A percentile compares a stretch with the other conserved stretches of the same genome.
phyloP scores from a whole-genome alignment of 2,888 invertebrate species.

The Xestoiulus laeticollis region DNA sequence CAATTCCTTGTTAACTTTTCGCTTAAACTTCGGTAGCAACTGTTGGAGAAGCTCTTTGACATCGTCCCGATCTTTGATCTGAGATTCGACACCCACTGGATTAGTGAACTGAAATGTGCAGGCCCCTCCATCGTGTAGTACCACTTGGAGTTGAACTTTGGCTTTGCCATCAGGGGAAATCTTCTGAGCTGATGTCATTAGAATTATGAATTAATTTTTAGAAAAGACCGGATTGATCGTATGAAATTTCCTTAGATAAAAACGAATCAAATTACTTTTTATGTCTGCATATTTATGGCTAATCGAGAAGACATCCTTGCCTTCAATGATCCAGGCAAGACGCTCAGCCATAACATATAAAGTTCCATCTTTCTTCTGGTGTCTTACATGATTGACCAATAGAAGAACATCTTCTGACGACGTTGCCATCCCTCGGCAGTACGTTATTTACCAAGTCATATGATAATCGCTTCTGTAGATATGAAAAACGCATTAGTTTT shows the following conservation, averaged over 20 bases:
- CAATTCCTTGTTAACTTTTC: conserved; percentile 88
- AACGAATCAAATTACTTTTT: conserved; percentile 75
- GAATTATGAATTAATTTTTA: neutral
- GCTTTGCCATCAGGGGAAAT: conserved; percentile 95
- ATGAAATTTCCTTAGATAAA: conserved; percentile 4
- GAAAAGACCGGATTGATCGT: neutral
- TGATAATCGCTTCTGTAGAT: neutral
- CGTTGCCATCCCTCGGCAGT: conserved; percentile 74
- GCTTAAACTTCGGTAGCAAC: conserved; percentile 90
- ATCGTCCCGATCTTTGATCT: conserved; percentile 88
- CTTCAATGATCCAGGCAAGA: conserved; percentile 94
- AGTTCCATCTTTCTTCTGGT: conserved; percentile 96
- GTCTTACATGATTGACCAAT: conserved; percentile 90
- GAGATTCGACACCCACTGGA: conserved; percentile 80
- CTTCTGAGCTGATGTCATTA: conserved; percentile 79
- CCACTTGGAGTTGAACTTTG: conserved; percentile 97
- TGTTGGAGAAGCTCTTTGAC: conserved; percentile 92
- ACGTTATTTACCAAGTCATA: neutral
- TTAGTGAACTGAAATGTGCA: conserved; percentile 98
- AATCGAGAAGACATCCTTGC: conserved; percentile 88
- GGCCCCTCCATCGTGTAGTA: conserved; percentile 90
- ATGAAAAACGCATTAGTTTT: neutral
- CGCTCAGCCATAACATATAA: conserved; percentile 95
- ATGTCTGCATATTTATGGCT: conserved; percentile 95
- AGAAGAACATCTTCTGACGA: conserved; percentile 94